phyloP scores from a whole-genome alignment of 2,888 invertebrate genomes.

The Electrophaes corylata region DNA sequence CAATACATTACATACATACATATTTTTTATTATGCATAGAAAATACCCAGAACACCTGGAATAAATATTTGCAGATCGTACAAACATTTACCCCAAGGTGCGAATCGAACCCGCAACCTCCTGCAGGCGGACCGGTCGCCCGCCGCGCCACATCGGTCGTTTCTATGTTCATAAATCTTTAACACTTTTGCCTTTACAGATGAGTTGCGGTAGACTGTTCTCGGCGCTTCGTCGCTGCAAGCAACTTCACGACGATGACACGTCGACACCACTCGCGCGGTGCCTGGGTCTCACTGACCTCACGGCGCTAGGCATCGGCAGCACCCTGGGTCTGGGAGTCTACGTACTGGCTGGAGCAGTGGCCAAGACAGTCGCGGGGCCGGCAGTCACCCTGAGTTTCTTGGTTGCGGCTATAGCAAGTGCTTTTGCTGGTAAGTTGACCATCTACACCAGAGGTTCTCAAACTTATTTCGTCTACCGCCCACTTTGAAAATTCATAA shows the following conservation, averaged over 20 bases:
- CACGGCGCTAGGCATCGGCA: slow-evolving; percentile 93
- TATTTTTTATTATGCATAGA: too few relatives aligned
- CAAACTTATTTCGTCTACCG: too few relatives aligned
- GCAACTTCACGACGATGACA: slow-evolving; percentile 68
- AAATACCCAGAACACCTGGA: too few relatives aligned
- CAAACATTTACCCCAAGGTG: too few relatives aligned
- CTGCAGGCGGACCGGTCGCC: too few relatives aligned
- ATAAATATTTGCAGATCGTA: too few relatives aligned
- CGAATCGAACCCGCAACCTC: too few relatives aligned
- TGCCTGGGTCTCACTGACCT: slow-evolving; percentile 93
- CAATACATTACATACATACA: too few relatives aligned
- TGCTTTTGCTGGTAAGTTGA: slow-evolving; percentile 91
- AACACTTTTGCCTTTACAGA: slow-evolving; percentile 51
- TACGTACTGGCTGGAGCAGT: slow-evolving; percentile 97
- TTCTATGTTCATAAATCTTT: too few relatives aligned
- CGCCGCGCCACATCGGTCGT: too few relatives aligned
- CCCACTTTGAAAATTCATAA: too few relatives aligned
- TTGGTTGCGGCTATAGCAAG: slow-evolving; percentile 96
- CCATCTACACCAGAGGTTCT: too few relatives aligned
- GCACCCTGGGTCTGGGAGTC: slow-evolving; percentile 96
- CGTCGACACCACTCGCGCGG: slow-evolving; percentile 79
- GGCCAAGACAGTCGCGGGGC: slow-evolving; percentile 94
- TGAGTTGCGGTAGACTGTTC: slow-evolving; percentile 64
- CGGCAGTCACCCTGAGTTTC: slow-evolving; percentile 95
- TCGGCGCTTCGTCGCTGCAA: slow-evolving; percentile 76